Evolutionary conservation across 2,797 vertebrate species (phyloP).

Genomic region (Pelochelys cantorii): DNA sequence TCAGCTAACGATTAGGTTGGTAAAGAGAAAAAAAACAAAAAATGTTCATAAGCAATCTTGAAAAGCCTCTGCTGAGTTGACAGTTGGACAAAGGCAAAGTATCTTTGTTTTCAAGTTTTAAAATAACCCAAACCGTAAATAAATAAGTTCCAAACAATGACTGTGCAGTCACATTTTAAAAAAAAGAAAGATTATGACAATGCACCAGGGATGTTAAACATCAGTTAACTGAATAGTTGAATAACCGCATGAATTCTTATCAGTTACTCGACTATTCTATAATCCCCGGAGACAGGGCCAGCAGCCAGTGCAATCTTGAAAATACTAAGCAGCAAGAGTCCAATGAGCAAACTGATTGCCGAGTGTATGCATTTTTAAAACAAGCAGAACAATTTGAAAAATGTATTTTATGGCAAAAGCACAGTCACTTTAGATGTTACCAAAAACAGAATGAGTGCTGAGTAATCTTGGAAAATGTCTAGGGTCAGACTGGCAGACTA

Average conservation of each 20-base stretch:
- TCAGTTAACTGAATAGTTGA: no score
- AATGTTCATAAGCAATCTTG: slow-evolving; percentile 38
- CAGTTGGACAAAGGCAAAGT: slow-evolving; percentile 18
- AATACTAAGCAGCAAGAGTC: not conserved
- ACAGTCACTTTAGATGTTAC: slow-evolving; percentile 40
- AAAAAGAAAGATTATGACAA: not conserved
- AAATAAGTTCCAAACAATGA: slow-evolving; percentile 9
- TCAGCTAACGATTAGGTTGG: not conserved
- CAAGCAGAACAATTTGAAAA: not conserved
- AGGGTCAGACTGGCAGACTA: slow-evolving; percentile 18
- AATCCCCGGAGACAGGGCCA: no score
- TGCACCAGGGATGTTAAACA: not conserved
- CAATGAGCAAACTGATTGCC: not conserved
- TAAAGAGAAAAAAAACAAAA: slow-evolving; percentile 6
- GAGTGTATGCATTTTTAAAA: slow-evolving; percentile 9
- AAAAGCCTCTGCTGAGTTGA: slow-evolving; percentile 7
- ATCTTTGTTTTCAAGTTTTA: slow-evolving; percentile 41
- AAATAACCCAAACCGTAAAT: slow-evolving; percentile 11
- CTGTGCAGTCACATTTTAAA: not conserved
- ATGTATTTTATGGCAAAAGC: slow-evolving; percentile 47
- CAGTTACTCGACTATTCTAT: no score
- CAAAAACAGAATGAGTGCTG: slow-evolving; percentile 41
- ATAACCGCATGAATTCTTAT: no score
- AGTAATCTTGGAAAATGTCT: slow-evolving; percentile 50
- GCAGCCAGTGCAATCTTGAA: not conserved